Evolutionary conservation across 1,140 invertebrate species (phyloP).

Genomic region (Mya arenaria): DNA sequence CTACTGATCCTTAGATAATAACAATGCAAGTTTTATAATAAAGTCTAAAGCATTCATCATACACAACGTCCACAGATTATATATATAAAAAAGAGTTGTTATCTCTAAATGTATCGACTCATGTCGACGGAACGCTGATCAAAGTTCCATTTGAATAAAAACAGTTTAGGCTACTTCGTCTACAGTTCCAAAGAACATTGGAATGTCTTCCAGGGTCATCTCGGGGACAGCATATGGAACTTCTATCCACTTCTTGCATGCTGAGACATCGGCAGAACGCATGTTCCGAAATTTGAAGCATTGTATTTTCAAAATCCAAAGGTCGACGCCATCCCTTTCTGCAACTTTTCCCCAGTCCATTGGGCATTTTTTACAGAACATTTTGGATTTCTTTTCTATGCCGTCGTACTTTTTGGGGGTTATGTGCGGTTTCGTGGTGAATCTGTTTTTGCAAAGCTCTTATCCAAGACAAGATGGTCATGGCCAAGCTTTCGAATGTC

Average conservation of each 20-base stretch:
- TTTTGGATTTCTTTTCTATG: constrained; percentile 7
- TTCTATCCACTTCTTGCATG: constrained; percentile 21
- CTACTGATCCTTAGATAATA: no score
- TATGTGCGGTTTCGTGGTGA: constrained; percentile 11
- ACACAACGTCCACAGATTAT: no score
- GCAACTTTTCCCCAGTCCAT: constrained; percentile 16
- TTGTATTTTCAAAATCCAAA: not conserved
- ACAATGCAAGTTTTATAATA: no score
- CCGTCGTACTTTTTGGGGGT: not conserved
- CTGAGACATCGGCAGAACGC: not conserved
- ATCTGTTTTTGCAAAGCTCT: not conserved
- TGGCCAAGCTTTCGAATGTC: constrained; percentile 6
- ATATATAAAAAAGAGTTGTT: no score
- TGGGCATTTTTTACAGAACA: constrained; percentile 31
- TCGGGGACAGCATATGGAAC: constrained; percentile 7
- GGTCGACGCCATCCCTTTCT: not conserved
- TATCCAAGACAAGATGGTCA: constrained; percentile 15
- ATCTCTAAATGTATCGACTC: no score
- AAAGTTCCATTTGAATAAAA: no score
- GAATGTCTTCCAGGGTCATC: not conserved
- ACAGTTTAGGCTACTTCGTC: no score
- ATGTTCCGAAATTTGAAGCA: not conserved
- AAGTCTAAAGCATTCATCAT: no score
- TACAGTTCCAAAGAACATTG: not conserved
- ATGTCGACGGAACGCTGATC: no score